These are phyloP conservation scores for Heteropelma amictum DNA, from an alignment of 2,888 invertebrate species.

Conservation along the genomic window DNA sequence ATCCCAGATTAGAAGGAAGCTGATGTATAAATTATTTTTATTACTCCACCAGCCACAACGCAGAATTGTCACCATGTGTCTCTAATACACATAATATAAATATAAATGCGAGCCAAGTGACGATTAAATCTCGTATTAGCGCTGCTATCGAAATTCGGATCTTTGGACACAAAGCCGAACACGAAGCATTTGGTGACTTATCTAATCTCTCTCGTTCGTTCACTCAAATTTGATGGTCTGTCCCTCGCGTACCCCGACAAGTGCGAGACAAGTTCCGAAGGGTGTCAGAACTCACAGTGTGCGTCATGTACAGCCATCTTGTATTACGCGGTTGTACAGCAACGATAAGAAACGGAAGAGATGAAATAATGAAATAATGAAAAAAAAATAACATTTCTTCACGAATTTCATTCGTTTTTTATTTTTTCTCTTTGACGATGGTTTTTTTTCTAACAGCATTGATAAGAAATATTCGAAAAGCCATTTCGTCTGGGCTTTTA, in stretches of 20 bases:
- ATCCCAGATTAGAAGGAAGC: background rate
- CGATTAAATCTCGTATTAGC: constrained; percentile 49
- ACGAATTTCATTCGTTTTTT: background rate
- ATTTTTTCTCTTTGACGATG: background rate
- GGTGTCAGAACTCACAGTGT: constrained; percentile 14
- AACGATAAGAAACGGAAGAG: constrained; percentile 22
- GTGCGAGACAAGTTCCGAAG: background rate
- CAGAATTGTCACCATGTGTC: background rate
- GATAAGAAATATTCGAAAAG: constrained; percentile 26
- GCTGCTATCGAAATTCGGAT: constrained; percentile 47
- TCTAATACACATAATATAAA: background rate
- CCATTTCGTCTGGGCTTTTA: background rate
- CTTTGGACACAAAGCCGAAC: constrained; percentile 8
- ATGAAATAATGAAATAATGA: no score
- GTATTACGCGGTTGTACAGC: constrained; percentile 1
- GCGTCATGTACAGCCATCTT: constrained; percentile 8
- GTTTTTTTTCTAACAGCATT: no score
- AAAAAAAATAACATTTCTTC: no score
- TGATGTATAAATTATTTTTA: background rate
- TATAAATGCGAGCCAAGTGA: constrained; percentile 15
- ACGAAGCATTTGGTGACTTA: constrained; percentile 53
- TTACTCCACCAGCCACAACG: background rate
- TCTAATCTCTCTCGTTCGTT: constrained; percentile 51
- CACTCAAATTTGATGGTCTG: background rate
- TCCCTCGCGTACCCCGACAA: background rate